Base-by-base conservation (phyloP, 1,140 invertebrate species). In the Oscheius sp. region DNA sequence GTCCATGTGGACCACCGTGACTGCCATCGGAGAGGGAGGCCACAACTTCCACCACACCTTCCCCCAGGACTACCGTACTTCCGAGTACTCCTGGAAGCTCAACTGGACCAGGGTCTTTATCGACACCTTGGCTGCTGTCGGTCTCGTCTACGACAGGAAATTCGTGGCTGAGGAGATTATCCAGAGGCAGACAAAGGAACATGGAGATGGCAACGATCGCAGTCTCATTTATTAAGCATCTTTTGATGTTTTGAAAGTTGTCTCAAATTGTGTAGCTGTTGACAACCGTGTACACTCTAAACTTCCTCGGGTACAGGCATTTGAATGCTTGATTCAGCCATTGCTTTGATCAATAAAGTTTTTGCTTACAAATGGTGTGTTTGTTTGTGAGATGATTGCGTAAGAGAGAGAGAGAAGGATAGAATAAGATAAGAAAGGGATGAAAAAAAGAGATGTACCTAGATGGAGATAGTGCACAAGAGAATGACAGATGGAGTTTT, bases 31-130 rank as follows among this genome's bases (percentile, higher is more conserved):
- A 34, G 70, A 66, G n/a, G 62, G 62, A 20, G 42, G 92, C 90
- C 93, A 96, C 84, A 96, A 96, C 85, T 97, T 95, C 85, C 94
- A 97, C 84, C 94, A 97, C 86, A 91, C 91, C 0, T 97, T 97
- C 87, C 94, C 95, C 0, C 72, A 74, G 89, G 94, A 97, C 83
- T 94, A 94, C 88, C 91, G 92, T 82, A 91, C 92, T 0, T 90
- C 91, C 1, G 93, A 96, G 79, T 86, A 81, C 72, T 85, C 93
- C 42, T 92, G 91, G 86, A 88, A 88, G 15, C 85, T 90, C 15
- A 97, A 96, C 81, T 87, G 91, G 49, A 93, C 92, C 0, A 92
- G 91, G 0, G 88, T 88, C 0, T 89, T 93, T 73, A 91, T 95
- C 79, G 92, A 95, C 79, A 85, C 90, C 18, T 91, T 91, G 79